phyloP scores from a whole-genome alignment of 2,113 vertebrate species.

The Campylorhamphus procurvoides region DNA sequence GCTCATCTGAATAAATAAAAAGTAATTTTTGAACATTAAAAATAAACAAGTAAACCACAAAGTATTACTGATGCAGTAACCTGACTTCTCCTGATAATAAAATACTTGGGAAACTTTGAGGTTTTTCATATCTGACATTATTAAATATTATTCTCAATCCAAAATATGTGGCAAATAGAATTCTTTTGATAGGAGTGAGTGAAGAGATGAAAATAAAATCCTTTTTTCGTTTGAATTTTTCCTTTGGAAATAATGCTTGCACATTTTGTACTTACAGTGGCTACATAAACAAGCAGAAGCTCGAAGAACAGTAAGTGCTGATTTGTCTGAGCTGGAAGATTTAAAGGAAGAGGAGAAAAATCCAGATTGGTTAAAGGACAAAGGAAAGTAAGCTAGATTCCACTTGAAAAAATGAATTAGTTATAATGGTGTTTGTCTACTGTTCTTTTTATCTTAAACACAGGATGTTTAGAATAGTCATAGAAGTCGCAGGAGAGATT shows the following conservation, averaged over 20 bases:
- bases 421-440: not conserved
- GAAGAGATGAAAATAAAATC: not conserved
- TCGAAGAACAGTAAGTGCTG: constrained; percentile 67
- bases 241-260: not conserved
- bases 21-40: not conserved
- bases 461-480: not conserved
- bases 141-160: not conserved
- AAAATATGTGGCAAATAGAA: not conserved
- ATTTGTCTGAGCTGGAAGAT: constrained; percentile 82
- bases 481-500: not conserved
- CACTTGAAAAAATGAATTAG: not conserved
- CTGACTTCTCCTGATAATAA: not conserved
- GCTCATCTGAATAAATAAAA: not conserved
- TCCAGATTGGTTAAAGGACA: constrained; percentile 93
- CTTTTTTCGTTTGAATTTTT: not conserved
- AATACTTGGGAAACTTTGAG: not conserved
- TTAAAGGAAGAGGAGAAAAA: constrained; percentile 89
- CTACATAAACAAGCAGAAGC: constrained; percentile 89
- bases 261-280: constrained; percentile 78
- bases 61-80: not conserved
- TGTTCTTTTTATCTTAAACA: not conserved
- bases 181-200: not conserved
- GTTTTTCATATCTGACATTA: not conserved
- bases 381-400: constrained; percentile 87
- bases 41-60: not conserved